Evolutionary conservation across 2,888 invertebrate genomes (phyloP).

Genomic region (Tinea pellionella): DNA sequence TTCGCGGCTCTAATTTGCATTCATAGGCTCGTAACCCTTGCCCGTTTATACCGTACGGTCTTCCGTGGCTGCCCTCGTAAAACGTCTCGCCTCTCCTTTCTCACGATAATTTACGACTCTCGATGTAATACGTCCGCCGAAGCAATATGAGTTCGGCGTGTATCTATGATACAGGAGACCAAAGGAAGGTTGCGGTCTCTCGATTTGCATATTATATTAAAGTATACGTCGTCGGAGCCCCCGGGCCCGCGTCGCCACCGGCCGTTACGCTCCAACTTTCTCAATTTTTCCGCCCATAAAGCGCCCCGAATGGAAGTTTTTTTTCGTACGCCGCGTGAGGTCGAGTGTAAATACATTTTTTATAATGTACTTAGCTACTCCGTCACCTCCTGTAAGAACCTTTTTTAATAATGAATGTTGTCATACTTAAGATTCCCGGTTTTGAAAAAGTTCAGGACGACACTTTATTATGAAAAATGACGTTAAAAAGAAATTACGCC

Average conservation of each 20-base stretch:
- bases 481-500: no score
- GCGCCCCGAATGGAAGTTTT: slow-evolving; percentile 59
- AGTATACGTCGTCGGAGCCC: slow-evolving; percentile 41
- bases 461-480: neutral
- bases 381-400: slow-evolving; percentile 42
- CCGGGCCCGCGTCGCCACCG: slow-evolving; percentile 53
- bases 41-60: slow-evolving; percentile 47
- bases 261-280: slow-evolving; percentile 67
- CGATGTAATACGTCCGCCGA: slow-evolving; percentile 8
- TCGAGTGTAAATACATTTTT: slow-evolving; percentile 67
- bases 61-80: slow-evolving; percentile 44
- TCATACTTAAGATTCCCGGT: neutral
- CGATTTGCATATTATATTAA: slow-evolving; percentile 71
- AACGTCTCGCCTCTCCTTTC: slow-evolving; percentile 57
- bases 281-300: slow-evolving; percentile 69
- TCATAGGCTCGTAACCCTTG: slow-evolving; percentile 68
- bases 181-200: slow-evolving; percentile 17
- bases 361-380: slow-evolving; percentile 64
- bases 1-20: slow-evolving; percentile 63
- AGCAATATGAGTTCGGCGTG: slow-evolving; percentile 49
- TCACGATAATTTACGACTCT: slow-evolving; percentile 64
- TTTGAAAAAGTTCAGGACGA: neutral
- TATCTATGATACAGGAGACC: neutral
- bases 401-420: slow-evolving; percentile 42
- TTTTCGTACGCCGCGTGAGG: slow-evolving; percentile 57